These are phyloP conservation scores for Drosophila eugracilis DNA, from an alignment of 1,140 invertebrate genomes.

Conservation along the genomic window DNA sequence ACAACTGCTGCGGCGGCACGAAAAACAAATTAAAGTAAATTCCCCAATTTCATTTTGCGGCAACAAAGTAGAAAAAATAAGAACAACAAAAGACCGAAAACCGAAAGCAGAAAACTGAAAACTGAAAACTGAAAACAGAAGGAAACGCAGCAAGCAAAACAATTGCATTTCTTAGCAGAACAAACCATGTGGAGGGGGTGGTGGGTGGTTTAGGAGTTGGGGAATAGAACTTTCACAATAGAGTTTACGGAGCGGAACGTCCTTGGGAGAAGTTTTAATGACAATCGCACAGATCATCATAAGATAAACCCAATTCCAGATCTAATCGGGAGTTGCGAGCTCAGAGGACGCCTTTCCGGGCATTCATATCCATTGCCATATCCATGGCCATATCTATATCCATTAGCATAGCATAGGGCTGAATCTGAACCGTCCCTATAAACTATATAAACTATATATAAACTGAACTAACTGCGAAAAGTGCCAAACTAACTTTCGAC, in stretches of 20 bases:
- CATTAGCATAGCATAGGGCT: slow-evolving; percentile 18
- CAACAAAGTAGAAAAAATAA: slow-evolving; percentile 58
- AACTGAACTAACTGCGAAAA: slow-evolving; percentile 65
- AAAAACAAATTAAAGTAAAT: slow-evolving; percentile 83
- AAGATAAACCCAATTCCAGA: slow-evolving; percentile 38
- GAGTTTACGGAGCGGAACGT: slow-evolving; percentile 15
- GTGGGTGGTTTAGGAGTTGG: background rate
- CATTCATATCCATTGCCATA: slow-evolving; percentile 31
- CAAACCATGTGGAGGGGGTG: slow-evolving; percentile 1
- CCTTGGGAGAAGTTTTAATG: slow-evolving; percentile 39
- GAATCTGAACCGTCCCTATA: slow-evolving; percentile 9
- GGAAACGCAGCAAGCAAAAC: slow-evolving; percentile 66
- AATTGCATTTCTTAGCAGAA: slow-evolving; percentile 69
- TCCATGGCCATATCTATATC: slow-evolving; percentile 18
- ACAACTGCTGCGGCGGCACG: slow-evolving; percentile 70
- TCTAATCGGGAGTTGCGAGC: slow-evolving; percentile 38
- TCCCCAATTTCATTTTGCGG: slow-evolving; percentile 80
- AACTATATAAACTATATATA: slow-evolving; percentile 36
- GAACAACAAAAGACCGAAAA: slow-evolving; percentile 32
- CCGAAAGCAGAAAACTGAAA: slow-evolving; percentile 34
- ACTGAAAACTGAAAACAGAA: slow-evolving; percentile 40
- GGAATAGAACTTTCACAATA: slow-evolving; percentile 19
- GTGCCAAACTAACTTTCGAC: slow-evolving; percentile 66
- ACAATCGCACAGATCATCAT: slow-evolving; percentile 33
- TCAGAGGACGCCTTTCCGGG: background rate